Conservation (phyloP, 2,797 vertebrate genomes). For the Acanthurus leucopareius region DNA sequence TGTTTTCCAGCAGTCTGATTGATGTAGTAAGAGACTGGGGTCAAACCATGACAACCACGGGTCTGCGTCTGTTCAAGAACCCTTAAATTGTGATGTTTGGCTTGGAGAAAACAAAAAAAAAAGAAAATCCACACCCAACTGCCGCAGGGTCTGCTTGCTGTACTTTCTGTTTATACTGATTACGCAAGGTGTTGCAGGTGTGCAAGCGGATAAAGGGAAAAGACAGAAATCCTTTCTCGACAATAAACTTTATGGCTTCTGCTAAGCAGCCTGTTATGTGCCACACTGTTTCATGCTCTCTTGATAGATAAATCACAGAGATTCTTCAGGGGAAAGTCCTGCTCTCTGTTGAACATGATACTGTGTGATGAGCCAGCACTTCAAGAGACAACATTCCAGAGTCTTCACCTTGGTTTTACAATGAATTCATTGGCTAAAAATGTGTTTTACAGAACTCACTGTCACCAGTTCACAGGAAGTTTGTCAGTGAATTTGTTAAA, state of each 20-base stretch:
- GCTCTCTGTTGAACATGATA: constrained; percentile 3
- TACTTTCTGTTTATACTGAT: constrained; percentile 1
- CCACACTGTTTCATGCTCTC: neutral
- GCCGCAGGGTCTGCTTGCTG: constrained; percentile 2
- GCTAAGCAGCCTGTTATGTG: constrained; percentile 6
- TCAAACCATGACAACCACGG: constrained; percentile 76
- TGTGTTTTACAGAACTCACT: no score
- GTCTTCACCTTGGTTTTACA: neutral
- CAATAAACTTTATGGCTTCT: constrained; percentile 24
- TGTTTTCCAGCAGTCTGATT: constrained; percentile 66
- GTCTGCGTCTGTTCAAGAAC: constrained; percentile 61
- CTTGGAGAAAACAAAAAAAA: constrained; percentile 45
- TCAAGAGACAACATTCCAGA: neutral
- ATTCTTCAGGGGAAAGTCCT: neutral
- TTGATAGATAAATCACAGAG: constrained; percentile 22
- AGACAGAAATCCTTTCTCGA: constrained; percentile 6
- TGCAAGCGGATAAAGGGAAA: neutral
- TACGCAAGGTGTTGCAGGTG: constrained; percentile 46
- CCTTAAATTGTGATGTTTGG: constrained; percentile 70
- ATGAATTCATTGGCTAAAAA: no score
- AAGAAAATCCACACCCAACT: constrained; percentile 17
- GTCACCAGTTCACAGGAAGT: no score
- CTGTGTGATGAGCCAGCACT: neutral
- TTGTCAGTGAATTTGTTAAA: no score
- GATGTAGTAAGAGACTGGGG: constrained; percentile 58